Base-by-base conservation (phyloP, 2,113 vertebrate species). In the Oreochromis spilurus region DNA sequence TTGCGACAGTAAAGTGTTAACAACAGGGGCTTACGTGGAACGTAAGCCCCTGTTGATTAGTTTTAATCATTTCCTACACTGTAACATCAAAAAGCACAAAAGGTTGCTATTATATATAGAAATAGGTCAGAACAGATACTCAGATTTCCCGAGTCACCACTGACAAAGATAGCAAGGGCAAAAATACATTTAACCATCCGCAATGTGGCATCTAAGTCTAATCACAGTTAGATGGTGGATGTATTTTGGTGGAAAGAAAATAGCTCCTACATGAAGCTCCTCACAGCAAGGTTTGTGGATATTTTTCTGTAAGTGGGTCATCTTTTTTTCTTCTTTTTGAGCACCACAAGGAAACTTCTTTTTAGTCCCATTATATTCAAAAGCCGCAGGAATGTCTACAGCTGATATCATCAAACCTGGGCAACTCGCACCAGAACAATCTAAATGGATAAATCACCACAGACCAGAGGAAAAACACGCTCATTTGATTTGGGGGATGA, bases 321-420 rank as follows among this genome's bases (percentile, higher is more conserved):
- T 77, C 24, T 48, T 29, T 12, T 65, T 50, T 5, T 2, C 5
- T 40, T 12, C 10, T 12, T 8, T 75, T 29, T 50, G 24, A 77
- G 70, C 67, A 45, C 3, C 38, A 72, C 67, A 45, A 72, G 38
- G 67, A 43, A 72, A 72, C 7, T 26, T 43, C 43, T 77, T 1
- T 77, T 77, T 50, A 77, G 45, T 77, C 24, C 45, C 70, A 77
- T 77, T 77, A n/a, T 50, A 77, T 7, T 77, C 26, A 77, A 77
- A 26, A 77, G 70, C 26, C 9, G 17, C 9, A 75, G 40, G 40
- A 45, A 75, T 3, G 67, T 48, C 67, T 29, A 48, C 24, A 48
- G 40, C 40, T 48, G 4, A 75, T 29, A 48, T 75, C 67, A 29
- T 75, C 67, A 48, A 75, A 26, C 31, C 29, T 2, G 70, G 43